Evolutionary conservation across 2,888 invertebrate genomes (phyloP).

Genomic region (Tinea semifulvella): DNA sequence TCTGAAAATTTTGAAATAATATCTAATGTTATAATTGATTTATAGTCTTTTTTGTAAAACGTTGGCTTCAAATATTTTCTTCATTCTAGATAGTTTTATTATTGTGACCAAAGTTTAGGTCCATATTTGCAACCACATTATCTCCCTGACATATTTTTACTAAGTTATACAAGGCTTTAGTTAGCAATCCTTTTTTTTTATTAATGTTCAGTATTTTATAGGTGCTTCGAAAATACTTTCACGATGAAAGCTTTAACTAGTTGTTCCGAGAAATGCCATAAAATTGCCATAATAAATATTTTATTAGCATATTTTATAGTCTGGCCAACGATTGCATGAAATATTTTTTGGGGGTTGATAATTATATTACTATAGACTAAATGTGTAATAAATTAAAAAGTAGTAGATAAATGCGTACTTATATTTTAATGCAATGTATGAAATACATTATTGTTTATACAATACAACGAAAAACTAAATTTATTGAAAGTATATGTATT

Average conservation of each 20-base stretch:
- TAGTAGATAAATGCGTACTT: background rate
- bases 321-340: background rate
- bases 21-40: background rate
- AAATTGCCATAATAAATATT: conserved; percentile 7
- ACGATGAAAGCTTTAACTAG: conserved; percentile 9
- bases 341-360: background rate
- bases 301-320: conserved; percentile 6
- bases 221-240: conserved; percentile 4
- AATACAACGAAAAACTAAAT: background rate
- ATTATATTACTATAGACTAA: background rate
- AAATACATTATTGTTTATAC: conserved; percentile 8
- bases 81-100: background rate
- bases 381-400: background rate
- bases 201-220: conserved; percentile 5
- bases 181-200: background rate
- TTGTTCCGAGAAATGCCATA: background rate
- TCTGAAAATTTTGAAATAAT: background rate
- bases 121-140: background rate
- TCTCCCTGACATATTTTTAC: too few relatives aligned
- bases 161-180: too few relatives aligned
- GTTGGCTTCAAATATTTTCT: background rate
- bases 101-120: conserved; percentile 4
- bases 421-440: conserved; percentile 5
- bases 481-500: background rate
- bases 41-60: background rate